Evolutionary conservation across 1,140 invertebrate species (phyloP), one percentile per base, ranked within the genome.

Genomic region (Cotesia typhae): DNA sequence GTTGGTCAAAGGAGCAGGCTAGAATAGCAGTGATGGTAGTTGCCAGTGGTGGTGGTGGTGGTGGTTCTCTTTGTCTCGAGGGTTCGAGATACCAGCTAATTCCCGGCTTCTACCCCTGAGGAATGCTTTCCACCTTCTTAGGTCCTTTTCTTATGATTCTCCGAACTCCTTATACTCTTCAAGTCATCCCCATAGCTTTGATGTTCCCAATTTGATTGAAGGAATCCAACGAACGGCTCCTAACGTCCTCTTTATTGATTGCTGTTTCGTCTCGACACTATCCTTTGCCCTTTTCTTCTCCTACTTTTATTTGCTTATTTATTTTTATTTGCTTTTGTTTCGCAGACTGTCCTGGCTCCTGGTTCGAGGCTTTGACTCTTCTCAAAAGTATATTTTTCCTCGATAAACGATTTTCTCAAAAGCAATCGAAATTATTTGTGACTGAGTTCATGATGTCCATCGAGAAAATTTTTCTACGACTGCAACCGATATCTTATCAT

Each of bases 151-250:
- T 71, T 71, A 75, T 75, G 75, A 69, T 74, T 75, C 70, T 76
- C n/a, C 55, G 65, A 47, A 71, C 75, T 75, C 73, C 76, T 79
- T 20, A 47, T 53, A 51, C 61, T 64, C 78, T 80, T 80, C 79
- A 80, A 78, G 76, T 59, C 59, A 70, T 84, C 78, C 77, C 79
- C 79, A 78, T 74, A 80, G 83, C 86, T 87, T 87, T 87, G 86
- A 87, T 87, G 86, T 87, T 82, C 81, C 84, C 86, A 87, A 87
- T 87, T 87, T 87, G 84, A 87, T 87, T 87, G 86, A 87, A 87
- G 80, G 84, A 87, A 87, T 87, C 82, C 82, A 76, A 77, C 81
- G 82, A 85, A 82, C 82, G 81, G 80, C 80, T 85, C 73, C 78
- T 84, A 84, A 84, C 83, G 82, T 86, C 80, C 81, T 82, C 83